Evolutionary conservation across 2,797 vertebrate species (phyloP).

Genomic region (Monodelphis domestica): DNA sequence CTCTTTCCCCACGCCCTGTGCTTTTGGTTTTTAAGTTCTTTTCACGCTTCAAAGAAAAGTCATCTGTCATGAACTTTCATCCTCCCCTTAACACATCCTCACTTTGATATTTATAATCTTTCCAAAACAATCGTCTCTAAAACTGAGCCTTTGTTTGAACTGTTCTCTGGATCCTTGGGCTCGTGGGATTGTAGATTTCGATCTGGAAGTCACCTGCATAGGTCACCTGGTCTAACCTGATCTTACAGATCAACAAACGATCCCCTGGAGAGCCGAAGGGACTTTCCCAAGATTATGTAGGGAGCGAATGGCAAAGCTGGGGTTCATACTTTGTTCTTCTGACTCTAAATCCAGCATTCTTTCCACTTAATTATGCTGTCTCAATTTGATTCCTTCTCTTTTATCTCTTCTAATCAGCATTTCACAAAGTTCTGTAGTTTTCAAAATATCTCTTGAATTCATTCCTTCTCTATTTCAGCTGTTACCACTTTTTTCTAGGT

Average conservation of each 20-base stretch:
- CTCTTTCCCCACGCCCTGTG: background rate
- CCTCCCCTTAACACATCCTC: background rate
- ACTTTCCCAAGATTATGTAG: background rate
- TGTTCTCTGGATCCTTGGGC: background rate
- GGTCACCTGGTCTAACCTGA: background rate
- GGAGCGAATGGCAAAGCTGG: background rate
- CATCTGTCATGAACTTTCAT: background rate
- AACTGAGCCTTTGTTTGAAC: background rate
- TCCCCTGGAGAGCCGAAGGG: background rate
- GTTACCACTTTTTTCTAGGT: background rate
- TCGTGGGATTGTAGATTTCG: background rate
- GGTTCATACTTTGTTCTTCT: background rate
- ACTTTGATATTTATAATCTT: background rate
- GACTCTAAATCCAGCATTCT: background rate
- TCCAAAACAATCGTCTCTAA: background rate
- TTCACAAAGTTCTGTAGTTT: background rate
- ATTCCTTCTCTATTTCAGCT: background rate
- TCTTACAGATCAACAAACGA: constrained; percentile 5
- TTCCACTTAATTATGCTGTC: background rate
- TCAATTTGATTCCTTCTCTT: background rate
- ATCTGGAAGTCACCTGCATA: background rate
- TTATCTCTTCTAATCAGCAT: background rate
- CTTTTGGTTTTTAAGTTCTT: background rate
- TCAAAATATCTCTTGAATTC: background rate
- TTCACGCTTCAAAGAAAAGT: background rate